Percentiles rank a stretch among this genome's conserved stretches.
These are phyloP conservation scores for Nematopogon swammerdamellus DNA, from an alignment of 2,888 invertebrate species.

Conservation along the genomic window DNA sequence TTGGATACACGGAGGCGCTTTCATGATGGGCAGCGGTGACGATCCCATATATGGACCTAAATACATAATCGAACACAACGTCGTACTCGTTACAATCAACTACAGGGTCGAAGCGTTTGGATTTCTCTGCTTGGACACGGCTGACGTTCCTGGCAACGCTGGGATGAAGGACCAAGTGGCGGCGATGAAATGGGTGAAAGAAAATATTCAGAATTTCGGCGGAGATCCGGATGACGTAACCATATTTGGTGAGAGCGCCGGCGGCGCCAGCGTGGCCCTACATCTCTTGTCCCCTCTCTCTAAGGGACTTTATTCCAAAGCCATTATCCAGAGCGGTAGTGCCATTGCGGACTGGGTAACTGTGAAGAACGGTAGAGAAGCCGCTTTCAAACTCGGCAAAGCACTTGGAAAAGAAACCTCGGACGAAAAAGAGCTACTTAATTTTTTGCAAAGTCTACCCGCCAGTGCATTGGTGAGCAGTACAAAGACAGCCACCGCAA, in stretches of 20 bases:
- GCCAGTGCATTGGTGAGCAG: conserved; percentile 8
- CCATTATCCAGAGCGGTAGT: conserved; percentile 13
- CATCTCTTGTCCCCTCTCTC: conserved; percentile 9
- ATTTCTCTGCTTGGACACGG: conserved; percentile 10
- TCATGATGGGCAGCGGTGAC: conserved; percentile 10
- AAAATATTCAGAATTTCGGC: conserved; percentile 10
- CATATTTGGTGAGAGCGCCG: conserved; percentile 12
- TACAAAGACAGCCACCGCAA: background rate
- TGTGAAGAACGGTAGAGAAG: conserved; percentile 2
- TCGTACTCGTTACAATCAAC: conserved; percentile 13
- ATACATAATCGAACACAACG: conserved; percentile 11
- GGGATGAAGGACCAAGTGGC: conserved; percentile 12
- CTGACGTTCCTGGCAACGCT: conserved; percentile 10
- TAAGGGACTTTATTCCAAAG: conserved; percentile 10
- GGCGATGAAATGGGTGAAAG: conserved; percentile 11
- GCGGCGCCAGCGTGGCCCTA: conserved; percentile 9
- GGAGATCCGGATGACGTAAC: conserved; percentile 11
- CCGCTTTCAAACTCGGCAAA: conserved; percentile 10
- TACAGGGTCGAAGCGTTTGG: conserved; percentile 11
- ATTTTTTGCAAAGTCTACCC: conserved; percentile 7
- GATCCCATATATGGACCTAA: conserved; percentile 12
- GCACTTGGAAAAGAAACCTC: conserved; percentile 8
- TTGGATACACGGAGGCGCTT: conserved; percentile 14
- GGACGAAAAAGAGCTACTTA: conserved; percentile 7
- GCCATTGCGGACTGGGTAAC: background rate